Conservation (phyloP, 2,888 invertebrate species). For the Dione vanillae region DNA sequence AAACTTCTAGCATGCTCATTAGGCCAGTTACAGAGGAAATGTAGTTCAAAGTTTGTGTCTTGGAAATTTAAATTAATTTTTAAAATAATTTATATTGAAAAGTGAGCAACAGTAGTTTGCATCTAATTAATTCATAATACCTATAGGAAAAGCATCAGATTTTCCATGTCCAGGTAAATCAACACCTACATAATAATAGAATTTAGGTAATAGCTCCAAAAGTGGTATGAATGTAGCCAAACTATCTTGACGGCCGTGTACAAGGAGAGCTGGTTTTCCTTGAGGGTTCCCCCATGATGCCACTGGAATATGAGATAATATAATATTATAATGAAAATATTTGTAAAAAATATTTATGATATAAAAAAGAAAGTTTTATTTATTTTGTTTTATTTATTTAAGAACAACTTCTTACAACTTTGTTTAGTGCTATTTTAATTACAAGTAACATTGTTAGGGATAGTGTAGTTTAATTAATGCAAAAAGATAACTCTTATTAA, state of each 20-base stretch:
- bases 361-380: not conserved
- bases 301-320: constrained; percentile 65
- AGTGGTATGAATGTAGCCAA: constrained; percentile 84
- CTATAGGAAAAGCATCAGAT: constrained; percentile 80
- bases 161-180: constrained; percentile 86
- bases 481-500: no score
- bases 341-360: not conserved
- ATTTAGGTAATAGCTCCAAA: constrained; percentile 76
- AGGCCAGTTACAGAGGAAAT: no score
- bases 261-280: constrained; percentile 79
- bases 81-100: no score
- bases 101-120: no score
- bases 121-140: constrained; percentile 48
- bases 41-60: no score
- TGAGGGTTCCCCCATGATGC: constrained; percentile 83
- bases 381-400: no score
- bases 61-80: no score
- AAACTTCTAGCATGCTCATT: no score
- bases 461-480: no score
- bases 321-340: not conserved
- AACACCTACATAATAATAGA: constrained; percentile 64
- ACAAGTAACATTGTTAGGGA: no score
- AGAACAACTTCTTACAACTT: no score
- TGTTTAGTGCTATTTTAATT: no score
- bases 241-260: constrained; percentile 87